Percentiles rank a stretch among this genome's conserved stretches.
phyloP scores from a whole-genome alignment of 2,797 vertebrate species.

The Gymnoscopelus braueri region DNA sequence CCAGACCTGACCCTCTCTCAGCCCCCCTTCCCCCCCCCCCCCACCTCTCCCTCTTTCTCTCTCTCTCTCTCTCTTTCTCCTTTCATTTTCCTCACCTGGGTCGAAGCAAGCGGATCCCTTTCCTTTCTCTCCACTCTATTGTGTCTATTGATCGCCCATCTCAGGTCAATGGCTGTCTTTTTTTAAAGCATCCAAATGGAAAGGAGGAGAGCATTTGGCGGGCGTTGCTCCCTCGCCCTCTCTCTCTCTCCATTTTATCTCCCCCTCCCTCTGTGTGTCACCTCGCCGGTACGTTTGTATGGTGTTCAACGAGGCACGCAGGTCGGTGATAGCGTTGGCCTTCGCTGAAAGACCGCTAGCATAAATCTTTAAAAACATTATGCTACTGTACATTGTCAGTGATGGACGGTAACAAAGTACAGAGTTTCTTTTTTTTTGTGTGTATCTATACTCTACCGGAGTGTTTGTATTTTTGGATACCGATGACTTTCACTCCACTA shows the following conservation, averaged over 20 bases:
- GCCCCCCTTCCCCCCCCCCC: background rate
- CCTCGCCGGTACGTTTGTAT: too few relatives aligned
- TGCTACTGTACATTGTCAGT: too few relatives aligned
- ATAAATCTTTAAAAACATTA: too few relatives aligned
- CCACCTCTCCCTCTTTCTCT: background rate
- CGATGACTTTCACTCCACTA: too few relatives aligned
- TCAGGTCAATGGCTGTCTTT: conserved; percentile 50
- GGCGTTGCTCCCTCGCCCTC: conserved; percentile 8
- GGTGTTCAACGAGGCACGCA: too few relatives aligned
- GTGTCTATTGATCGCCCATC: conserved; percentile 48
- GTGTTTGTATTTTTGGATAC: too few relatives aligned
- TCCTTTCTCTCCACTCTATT: conserved; percentile 33
- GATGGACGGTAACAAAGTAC: too few relatives aligned
- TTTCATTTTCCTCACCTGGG: conserved; percentile 33
- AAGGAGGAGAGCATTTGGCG: conserved; percentile 23
- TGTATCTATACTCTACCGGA: too few relatives aligned
- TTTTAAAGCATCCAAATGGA: conserved; percentile 61
- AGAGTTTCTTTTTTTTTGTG: too few relatives aligned
- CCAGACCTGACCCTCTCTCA: conserved; percentile 19
- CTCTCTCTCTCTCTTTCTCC: conserved; percentile 7
- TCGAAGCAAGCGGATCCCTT: background rate
- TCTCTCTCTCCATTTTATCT: conserved; percentile 11
- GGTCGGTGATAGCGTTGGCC: too few relatives aligned
- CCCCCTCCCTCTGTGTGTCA: background rate
- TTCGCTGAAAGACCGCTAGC: too few relatives aligned